Percentiles rank a stretch among this genome's conserved stretches.
Conservation (phyloP, 2,797 vertebrate genomes). For the Notoglanidium macrostoma region DNA sequence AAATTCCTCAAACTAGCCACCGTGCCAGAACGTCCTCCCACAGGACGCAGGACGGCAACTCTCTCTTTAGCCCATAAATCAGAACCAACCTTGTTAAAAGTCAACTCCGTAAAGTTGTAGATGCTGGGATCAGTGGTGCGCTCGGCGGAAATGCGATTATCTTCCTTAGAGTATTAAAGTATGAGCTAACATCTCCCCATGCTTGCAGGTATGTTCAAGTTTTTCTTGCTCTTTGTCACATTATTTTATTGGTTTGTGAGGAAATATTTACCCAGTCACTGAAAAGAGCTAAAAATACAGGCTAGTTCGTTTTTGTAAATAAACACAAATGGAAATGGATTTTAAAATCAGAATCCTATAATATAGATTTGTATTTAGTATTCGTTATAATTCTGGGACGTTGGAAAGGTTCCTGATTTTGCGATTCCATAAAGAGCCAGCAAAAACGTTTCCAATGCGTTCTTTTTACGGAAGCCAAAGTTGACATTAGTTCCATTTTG, state of each 20-base stretch:
- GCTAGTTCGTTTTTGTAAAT: not conserved
- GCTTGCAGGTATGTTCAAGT: not conserved
- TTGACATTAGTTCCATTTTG: not conserved
- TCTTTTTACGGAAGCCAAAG: not conserved
- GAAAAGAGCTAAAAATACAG: not conserved
- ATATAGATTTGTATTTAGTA: not conserved
- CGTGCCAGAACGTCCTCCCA: conserved; percentile 11
- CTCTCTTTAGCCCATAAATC: conserved; percentile 24
- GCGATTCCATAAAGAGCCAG: not conserved
- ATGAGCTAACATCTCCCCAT: not conserved
- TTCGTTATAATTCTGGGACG: not conserved
- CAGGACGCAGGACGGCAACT: not conserved
- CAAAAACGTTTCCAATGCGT: not conserved
- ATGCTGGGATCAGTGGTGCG: not conserved
- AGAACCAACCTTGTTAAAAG: conserved; percentile 24
- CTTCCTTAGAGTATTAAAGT: not conserved
- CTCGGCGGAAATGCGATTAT: not conserved
- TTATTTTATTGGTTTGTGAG: not conserved
- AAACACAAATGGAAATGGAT: not conserved
- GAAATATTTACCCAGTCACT: not conserved
- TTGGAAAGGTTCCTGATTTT: not conserved
- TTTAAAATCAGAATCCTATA: not conserved
- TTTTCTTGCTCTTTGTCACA: not conserved
- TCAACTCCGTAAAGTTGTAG: not conserved
- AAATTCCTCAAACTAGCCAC: conserved; percentile 19